These are phyloP conservation scores for Ornithorhynchus anatinus DNA, from an alignment of 2,113 vertebrate species.

Conservation along the genomic window DNA sequence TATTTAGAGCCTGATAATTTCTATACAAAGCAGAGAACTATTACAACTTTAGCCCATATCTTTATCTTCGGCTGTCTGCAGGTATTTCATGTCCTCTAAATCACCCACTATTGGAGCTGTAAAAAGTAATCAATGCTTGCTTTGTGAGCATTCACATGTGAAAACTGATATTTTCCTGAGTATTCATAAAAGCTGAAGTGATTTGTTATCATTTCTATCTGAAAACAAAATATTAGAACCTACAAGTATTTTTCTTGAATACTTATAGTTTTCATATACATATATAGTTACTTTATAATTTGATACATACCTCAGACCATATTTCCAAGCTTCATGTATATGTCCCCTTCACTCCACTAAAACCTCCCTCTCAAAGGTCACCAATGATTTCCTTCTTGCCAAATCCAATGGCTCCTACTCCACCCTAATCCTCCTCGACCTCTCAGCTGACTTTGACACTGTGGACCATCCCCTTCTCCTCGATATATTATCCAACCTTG, in stretches of 20 bases:
- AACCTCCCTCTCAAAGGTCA: no score
- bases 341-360: no score
- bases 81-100: neutral
- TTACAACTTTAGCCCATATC: neutral
- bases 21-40: neutral
- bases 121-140: neutral
- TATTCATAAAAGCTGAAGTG: neutral
- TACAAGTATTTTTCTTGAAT: neutral
- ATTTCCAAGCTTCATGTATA: neutral
- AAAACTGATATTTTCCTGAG: slow-evolving; percentile 7
- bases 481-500: no score
- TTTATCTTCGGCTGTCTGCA: neutral
- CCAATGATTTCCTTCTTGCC: no score
- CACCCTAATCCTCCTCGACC: no score
- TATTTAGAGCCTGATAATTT: neutral
- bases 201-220: no score
- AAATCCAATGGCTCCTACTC: no score
- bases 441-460: no score
- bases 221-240: neutral
- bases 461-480: no score
- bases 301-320: neutral
- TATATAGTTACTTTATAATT: neutral
- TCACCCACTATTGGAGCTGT: neutral
- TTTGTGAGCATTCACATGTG: neutral
- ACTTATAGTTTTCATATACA: neutral